A percentile compares a stretch with the other conserved stretches of the same genome.
phyloP scores from a whole-genome alignment of 1,140 invertebrate species.

The Leptinotarsa defecta region DNA sequence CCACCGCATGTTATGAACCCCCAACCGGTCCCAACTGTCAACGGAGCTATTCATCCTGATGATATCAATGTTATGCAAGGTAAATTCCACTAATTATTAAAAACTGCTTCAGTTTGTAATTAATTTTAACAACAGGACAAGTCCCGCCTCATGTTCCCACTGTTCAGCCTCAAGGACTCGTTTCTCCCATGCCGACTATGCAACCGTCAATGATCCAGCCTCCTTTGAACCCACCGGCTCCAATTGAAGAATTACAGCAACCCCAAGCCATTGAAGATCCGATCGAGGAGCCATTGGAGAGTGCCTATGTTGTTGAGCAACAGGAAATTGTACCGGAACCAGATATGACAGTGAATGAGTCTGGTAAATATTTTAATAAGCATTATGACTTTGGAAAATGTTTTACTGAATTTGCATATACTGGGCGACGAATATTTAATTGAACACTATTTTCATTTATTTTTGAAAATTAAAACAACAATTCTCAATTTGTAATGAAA shows the following conservation, averaged over 20 bases:
- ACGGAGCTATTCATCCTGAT: constrained; percentile 54
- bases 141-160: constrained; percentile 36
- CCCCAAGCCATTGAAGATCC: constrained; percentile 33
- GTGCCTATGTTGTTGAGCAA: constrained; percentile 24
- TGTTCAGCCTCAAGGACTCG: constrained; percentile 33
- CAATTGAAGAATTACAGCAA: constrained; percentile 36
- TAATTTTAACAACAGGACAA: constrained; percentile 31
- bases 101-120: background rate
- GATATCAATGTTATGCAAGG: constrained; percentile 50
- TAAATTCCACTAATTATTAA: constrained; percentile 26
- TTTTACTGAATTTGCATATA: too few species aligned
- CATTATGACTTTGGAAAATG: too few species aligned
- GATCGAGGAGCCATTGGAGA: constrained; percentile 32
- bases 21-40: constrained; percentile 57
- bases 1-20: constrained; percentile 52
- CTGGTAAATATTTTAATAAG: background rate
- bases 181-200: constrained; percentile 29
- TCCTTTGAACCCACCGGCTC: constrained; percentile 24
- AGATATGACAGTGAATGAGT: constrained; percentile 19
- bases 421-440: too few species aligned
- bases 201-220: constrained; percentile 32
- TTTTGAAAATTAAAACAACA: too few species aligned
- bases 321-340: constrained; percentile 39
- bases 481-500: too few species aligned
- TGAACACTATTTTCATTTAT: too few species aligned